These are phyloP conservation scores for Tragelaphus strepsiceros DNA, from an alignment of 2,113 vertebrate genomes.

Conservation along the genomic window DNA sequence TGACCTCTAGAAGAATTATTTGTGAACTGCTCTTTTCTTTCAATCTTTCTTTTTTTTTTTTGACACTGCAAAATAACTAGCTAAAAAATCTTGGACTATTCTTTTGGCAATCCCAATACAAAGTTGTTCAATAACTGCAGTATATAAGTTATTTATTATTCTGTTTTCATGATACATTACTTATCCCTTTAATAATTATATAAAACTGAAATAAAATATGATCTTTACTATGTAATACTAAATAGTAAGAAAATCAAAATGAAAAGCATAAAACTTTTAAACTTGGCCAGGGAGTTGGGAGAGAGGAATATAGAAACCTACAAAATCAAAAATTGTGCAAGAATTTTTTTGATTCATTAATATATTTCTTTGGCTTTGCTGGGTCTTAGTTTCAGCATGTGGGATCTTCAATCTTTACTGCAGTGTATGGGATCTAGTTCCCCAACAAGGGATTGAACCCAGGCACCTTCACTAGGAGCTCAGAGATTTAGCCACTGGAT, in stretches of 20 bases:
- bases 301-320: not conserved
- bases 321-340: not conserved
- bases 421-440: not conserved
- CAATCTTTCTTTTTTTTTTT: too few relatives aligned
- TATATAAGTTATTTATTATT: not conserved
- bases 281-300: not conserved
- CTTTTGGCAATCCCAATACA: not conserved
- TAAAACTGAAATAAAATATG: not conserved
- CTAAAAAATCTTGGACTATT: not conserved
- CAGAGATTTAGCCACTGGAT: not conserved
- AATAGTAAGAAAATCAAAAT: conserved; percentile 9
- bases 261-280: not conserved
- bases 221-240: not conserved
- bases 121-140: not conserved
- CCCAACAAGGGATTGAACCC: not conserved
- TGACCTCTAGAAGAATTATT: not conserved
- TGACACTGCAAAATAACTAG: not conserved
- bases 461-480: not conserved
- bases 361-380: not conserved
- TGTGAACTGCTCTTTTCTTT: not conserved
- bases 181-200: conserved; percentile 10
- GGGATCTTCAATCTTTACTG: not conserved
- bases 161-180: not conserved
- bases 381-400: not conserved
- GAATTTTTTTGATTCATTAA: not conserved